Evolutionary conservation across 2,797 vertebrate genomes (phyloP).

Genomic region (Syngnathus acus): DNA sequence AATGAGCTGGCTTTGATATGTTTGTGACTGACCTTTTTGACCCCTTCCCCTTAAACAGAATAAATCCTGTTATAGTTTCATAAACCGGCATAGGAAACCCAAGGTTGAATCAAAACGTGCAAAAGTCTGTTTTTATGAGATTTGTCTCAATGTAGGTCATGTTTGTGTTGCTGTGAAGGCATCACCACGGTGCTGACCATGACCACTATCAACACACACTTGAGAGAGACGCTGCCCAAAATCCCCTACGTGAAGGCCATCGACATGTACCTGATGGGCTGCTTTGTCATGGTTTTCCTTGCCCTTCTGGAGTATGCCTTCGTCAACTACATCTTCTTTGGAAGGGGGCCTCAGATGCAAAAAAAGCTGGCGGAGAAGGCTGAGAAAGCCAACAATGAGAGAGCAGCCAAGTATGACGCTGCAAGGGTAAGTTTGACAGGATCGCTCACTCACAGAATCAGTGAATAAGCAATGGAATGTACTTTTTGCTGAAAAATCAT

Average conservation of each 20-base stretch:
- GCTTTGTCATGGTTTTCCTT: conserved; percentile 93
- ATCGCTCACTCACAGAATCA: background rate
- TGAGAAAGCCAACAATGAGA: conserved; percentile 83
- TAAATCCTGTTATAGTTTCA: background rate
- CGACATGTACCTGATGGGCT: conserved; percentile 97
- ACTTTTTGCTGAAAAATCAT: background rate
- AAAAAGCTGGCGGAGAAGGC: conserved; percentile 89
- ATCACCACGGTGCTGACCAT: conserved; percentile 84
- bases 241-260: conserved; percentile 96
- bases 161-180: conserved; percentile 35
- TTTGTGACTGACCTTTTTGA: no score
- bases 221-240: conserved; percentile 90
- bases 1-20: no score
- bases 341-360: conserved; percentile 91
- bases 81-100: background rate
- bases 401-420: conserved; percentile 75
- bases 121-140: background rate
- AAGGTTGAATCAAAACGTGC: background rate
- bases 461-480: background rate
- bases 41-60: no score
- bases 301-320: conserved; percentile 91
- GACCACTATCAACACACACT: conserved; percentile 95
- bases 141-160: background rate
- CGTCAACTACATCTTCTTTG: conserved; percentile 94
- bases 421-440: conserved; percentile 70